phyloP scores from a whole-genome alignment of 1,140 invertebrate species.

The Agrypnia vestita region DNA sequence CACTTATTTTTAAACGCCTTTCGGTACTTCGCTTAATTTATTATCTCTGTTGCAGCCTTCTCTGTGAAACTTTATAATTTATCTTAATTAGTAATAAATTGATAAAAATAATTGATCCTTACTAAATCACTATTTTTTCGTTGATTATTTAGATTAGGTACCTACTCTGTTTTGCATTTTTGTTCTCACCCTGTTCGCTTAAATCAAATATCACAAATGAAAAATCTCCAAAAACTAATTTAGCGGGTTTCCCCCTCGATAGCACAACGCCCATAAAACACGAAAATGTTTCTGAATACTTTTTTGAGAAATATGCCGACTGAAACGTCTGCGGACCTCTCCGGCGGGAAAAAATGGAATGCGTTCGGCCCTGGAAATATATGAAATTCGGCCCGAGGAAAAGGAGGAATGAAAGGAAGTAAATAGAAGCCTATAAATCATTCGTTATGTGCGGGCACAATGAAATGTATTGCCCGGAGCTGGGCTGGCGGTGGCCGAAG shows the following conservation, averaged over 20 bases:
- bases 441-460: slow-evolving; percentile 53
- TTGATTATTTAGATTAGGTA: background rate
- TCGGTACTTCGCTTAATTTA: no score
- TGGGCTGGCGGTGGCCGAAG: slow-evolving; percentile 7
- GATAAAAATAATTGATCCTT: no score
- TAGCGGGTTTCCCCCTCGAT: slow-evolving; percentile 43
- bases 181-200: background rate
- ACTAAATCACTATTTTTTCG: no score
- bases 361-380: slow-evolving; percentile 29
- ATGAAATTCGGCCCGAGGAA: slow-evolving; percentile 40
- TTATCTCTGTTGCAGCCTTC: no score
- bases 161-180: background rate
- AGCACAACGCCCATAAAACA: slow-evolving; percentile 51
- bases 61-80: no score
- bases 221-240: slow-evolving; percentile 43
- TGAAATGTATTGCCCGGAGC: slow-evolving; percentile 47
- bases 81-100: no score
- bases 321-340: slow-evolving; percentile 30
- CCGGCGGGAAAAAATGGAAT: slow-evolving; percentile 30
- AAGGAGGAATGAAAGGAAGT: slow-evolving; percentile 43
- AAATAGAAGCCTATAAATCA: slow-evolving; percentile 55
- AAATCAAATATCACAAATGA: slow-evolving; percentile 16
- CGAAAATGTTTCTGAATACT: slow-evolving; percentile 51
- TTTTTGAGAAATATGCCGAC: slow-evolving; percentile 53
- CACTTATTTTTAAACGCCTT: no score